Evolutionary conservation across 2,888 invertebrate genomes (phyloP).

Genomic region (Sthenelais limicola): DNA sequence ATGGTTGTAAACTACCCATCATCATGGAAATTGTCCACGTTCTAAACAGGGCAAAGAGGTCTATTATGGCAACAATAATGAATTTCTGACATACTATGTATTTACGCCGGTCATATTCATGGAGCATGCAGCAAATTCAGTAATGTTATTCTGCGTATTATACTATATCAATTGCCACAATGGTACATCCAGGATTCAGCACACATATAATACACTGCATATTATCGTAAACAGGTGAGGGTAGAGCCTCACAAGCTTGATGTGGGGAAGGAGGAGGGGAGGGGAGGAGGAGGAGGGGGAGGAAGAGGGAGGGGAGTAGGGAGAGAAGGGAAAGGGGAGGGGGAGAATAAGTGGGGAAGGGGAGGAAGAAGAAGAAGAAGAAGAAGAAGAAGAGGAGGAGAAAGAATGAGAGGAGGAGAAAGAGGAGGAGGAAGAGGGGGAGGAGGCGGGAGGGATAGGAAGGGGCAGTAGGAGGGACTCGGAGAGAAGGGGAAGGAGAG

Average conservation of each 20-base stretch:
- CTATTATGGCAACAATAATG: too few relatives aligned
- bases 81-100: too few relatives aligned
- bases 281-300: neutral
- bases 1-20: too few relatives aligned
- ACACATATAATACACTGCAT: too few relatives aligned
- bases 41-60: too few relatives aligned
- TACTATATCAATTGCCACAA: too few relatives aligned
- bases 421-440: neutral
- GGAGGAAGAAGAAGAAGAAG: conserved; percentile 2
- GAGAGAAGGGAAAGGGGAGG: neutral
- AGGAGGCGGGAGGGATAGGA: neutral
- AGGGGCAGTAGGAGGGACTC: neutral
- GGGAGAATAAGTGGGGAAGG: neutral
- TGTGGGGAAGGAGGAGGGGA: neutral
- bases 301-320: neutral
- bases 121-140: too few relatives aligned
- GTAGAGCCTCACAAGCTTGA: neutral
- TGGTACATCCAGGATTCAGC: too few relatives aligned
- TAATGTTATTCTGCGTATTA: too few relatives aligned
- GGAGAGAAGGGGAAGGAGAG: neutral
- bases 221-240: too few relatives aligned
- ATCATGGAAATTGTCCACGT: too few relatives aligned
- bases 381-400: neutral
- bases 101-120: too few relatives aligned
- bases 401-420: neutral